phyloP scores from a whole-genome alignment of 1,140 invertebrate genomes.

The Cotesia typhae region DNA sequence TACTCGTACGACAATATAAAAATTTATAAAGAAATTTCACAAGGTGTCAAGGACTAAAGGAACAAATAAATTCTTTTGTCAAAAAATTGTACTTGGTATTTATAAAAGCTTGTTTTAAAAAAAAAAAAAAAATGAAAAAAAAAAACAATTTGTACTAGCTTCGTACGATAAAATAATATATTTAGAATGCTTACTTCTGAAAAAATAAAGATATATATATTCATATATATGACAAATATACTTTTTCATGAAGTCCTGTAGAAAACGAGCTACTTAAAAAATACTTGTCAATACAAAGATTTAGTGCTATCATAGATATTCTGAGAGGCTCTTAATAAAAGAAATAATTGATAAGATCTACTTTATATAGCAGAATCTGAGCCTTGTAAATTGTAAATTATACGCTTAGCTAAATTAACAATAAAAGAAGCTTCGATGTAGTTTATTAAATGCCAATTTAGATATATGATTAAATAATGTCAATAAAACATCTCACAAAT shows the following conservation, averaged over 20 bases:
- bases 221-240: neutral
- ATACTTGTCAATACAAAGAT: neutral
- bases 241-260: constrained; percentile 31
- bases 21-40: neutral
- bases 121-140: too few species aligned
- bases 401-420: constrained; percentile 15
- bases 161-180: too few species aligned
- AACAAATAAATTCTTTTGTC: constrained; percentile 8
- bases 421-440: neutral
- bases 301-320: constrained; percentile 26
- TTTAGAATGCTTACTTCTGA: neutral
- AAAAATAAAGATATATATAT: constrained; percentile 16
- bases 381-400: constrained; percentile 30
- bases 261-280: constrained; percentile 33
- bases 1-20: neutral
- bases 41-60: constrained; percentile 6
- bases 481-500: neutral
- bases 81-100: neutral
- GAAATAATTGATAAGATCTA: neutral
- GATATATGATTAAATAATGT: constrained; percentile 7
- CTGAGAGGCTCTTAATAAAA: constrained; percentile 3
- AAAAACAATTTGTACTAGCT: too few species aligned
- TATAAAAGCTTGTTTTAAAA: too few species aligned
- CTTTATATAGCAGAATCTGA: neutral
- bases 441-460: constrained; percentile 26